Evolutionary conservation across 2,797 vertebrate genomes (phyloP).

Genomic region (Oophaga sylvatica): DNA sequence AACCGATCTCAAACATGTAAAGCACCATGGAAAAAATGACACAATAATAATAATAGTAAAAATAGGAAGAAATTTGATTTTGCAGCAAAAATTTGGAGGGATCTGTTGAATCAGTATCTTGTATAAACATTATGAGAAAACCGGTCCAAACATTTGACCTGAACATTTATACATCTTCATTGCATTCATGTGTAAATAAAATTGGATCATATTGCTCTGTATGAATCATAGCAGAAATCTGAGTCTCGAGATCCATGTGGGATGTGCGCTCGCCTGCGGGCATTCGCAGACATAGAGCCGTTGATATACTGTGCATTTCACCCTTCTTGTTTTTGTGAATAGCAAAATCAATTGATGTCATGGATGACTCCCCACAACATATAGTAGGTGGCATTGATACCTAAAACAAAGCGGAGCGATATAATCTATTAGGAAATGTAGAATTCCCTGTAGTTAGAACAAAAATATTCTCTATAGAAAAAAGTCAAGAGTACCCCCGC

Average conservation of each 20-base stretch:
- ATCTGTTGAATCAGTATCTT: background rate
- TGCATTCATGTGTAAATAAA: background rate
- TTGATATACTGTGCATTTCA: constrained; percentile 7
- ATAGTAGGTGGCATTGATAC: constrained; percentile 28
- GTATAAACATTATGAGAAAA: background rate
- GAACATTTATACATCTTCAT: background rate
- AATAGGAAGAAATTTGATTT: background rate
- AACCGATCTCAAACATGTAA: too few relatives aligned
- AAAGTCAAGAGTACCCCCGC: constrained; percentile 29
- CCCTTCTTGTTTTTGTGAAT: constrained; percentile 20
- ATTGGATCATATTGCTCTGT: background rate
- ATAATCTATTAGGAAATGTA: constrained; percentile 25
- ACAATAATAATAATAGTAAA: too few relatives aligned
- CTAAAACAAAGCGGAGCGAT: constrained; percentile 10
- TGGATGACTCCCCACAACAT: constrained; percentile 19
- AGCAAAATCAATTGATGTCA: constrained; percentile 30
- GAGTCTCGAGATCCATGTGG: background rate
- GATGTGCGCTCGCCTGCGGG: constrained; percentile 21
- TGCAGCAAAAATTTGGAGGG: background rate
- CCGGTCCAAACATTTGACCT: background rate
- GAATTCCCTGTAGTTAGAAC: constrained; percentile 38
- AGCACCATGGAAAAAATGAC: too few relatives aligned
- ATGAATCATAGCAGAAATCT: constrained; percentile 13
- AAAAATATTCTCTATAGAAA: constrained; percentile 5
- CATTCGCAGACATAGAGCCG: background rate